phyloP scores from a whole-genome alignment of 2,797 vertebrate genomes.

The Sparidentex hasta region DNA sequence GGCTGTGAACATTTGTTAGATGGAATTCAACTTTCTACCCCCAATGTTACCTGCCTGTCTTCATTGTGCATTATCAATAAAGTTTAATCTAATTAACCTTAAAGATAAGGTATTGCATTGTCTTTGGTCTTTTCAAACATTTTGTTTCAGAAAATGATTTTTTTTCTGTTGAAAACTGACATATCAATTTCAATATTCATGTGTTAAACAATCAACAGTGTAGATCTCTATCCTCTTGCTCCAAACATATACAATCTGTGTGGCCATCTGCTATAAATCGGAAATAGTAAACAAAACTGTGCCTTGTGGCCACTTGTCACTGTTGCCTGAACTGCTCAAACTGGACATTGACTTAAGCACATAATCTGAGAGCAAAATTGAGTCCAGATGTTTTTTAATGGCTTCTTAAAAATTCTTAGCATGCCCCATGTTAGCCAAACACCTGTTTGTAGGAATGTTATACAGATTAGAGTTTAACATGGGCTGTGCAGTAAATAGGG shows the following conservation, averaged over 20 bases:
- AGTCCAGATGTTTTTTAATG: background rate
- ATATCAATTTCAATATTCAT: background rate
- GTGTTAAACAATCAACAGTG: background rate
- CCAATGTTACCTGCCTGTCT: background rate
- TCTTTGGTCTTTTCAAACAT: background rate
- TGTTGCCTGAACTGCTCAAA: background rate
- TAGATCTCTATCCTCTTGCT: too few species aligned
- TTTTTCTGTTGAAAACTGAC: background rate
- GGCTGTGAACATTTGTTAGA: conserved; percentile 2
- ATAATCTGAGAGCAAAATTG: background rate
- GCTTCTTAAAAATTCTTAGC: background rate
- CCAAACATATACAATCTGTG: background rate
- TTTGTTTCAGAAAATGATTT: background rate
- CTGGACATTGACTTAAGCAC: background rate
- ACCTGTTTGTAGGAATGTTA: background rate
- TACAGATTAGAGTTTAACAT: too few species aligned
- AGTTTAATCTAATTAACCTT: background rate
- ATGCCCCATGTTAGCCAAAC: background rate
- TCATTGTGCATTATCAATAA: background rate
- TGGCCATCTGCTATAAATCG: background rate
- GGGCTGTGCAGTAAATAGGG: too few species aligned
- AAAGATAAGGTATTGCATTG: background rate
- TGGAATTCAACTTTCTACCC: background rate
- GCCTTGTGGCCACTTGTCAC: background rate
- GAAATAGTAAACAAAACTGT: background rate